Conservation (phyloP, 2,113 vertebrate genomes). For the Micromys minutus region DNA sequence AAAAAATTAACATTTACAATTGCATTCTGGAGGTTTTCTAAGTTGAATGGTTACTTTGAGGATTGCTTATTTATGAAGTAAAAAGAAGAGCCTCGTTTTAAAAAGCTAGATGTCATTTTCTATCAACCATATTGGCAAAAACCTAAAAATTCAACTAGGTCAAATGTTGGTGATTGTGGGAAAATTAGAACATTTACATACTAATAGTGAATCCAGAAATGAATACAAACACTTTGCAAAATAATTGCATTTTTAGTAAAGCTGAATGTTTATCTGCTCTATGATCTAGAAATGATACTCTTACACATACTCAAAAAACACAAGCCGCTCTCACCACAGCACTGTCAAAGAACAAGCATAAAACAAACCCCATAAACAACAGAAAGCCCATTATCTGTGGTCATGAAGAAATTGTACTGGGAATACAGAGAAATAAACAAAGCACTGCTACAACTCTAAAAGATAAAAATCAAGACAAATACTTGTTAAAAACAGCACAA, state of each 20-base stretch:
- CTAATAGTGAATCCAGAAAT: background rate
- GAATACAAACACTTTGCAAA: slow-evolving; percentile 7
- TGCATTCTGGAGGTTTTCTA: slow-evolving; percentile 49
- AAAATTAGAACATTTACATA: slow-evolving; percentile 14
- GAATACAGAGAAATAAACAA: background rate
- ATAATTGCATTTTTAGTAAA: slow-evolving; percentile 17
- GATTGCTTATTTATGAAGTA: slow-evolving; percentile 41
- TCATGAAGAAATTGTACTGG: background rate
- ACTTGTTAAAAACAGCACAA: slow-evolving; percentile 39
- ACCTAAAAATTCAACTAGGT: slow-evolving; percentile 33
- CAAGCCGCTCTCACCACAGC: background rate
- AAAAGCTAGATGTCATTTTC: slow-evolving; percentile 51
- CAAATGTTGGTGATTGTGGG: background rate
- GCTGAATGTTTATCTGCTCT: background rate
- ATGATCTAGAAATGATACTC: slow-evolving; percentile 11
- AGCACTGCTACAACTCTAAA: background rate
- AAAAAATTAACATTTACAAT: slow-evolving; percentile 40
- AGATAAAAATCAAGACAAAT: slow-evolving; percentile 14
- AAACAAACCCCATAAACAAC: slow-evolving; percentile 36
- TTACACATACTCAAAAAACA: slow-evolving; percentile 7
- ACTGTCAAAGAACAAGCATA: slow-evolving; percentile 14
- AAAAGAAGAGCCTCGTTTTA: slow-evolving; percentile 24
- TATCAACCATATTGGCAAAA: slow-evolving; percentile 32
- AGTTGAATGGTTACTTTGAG: background rate
- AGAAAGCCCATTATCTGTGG: background rate